Evolutionary conservation across 1,140 invertebrate genomes (phyloP).

Genomic region (Tetraneura akinire): DNA sequence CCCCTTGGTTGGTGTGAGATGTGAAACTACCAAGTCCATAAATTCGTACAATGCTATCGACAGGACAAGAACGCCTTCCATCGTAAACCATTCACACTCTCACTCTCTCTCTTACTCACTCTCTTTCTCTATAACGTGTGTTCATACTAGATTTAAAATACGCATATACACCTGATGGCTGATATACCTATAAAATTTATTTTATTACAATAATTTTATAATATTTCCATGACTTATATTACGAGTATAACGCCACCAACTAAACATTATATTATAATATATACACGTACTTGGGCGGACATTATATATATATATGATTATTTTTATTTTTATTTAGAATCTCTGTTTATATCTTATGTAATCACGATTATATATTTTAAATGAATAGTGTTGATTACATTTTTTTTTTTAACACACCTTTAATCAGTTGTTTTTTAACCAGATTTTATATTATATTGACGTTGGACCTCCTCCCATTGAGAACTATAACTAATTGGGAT

Average conservation of each 20-base stretch:
- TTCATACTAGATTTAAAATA: not conserved
- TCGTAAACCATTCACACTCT: conserved; percentile 35
- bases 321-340: too few relatives aligned
- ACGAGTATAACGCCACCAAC: not conserved
- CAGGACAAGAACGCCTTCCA: conserved; percentile 22
- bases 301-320: not conserved
- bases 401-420: not conserved
- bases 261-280: not conserved
- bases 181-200: not conserved
- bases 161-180: not conserved
- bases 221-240: not conserved
- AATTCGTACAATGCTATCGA: not conserved
- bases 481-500: conserved; percentile 5
- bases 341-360: not conserved
- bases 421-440: conserved; percentile 4
- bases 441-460: not conserved
- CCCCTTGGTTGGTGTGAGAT: not conserved
- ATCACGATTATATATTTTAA: conserved; percentile 5
- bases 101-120: too few relatives aligned
- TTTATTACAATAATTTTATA: conserved; percentile 11
- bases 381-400: conserved; percentile 3
- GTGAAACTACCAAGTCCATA: not conserved
- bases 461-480: not conserved
- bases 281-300: not conserved
- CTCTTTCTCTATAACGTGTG: not conserved